Evolutionary conservation across 2,888 invertebrate species (phyloP), one percentile per base, ranked within the genome.

Genomic region (Mycalesis mineus): DNA sequence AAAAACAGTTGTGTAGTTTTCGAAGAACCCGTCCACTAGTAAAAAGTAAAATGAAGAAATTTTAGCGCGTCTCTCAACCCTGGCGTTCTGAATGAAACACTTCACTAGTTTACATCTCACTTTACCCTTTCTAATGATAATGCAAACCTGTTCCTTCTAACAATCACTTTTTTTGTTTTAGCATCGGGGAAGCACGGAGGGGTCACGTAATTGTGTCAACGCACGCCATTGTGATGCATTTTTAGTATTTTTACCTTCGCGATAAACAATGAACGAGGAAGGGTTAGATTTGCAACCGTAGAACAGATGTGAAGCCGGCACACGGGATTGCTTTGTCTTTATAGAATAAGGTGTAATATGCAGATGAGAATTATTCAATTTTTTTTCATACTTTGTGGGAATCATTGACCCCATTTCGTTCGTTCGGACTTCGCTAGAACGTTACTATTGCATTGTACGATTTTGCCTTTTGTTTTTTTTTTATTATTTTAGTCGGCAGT

Each of bases 111-210:
- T 72, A 86, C 88, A 82, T 87, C 88, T 89, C 85, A 88, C 82
- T 88, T 75, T 73, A 78, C 82, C 84, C 81, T 80, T 87, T 82
- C 77, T 74, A 73, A 86, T 86, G 86, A 84, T 86, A 87, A 86
- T 83, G 61, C 66, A 84, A 88, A 89, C 88, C 88, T 89, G 88
- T 89, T 89, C 77, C 62, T 73, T 77, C 72, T 77, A 81, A 81
- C 84, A 82, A 82, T 84, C 80, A 82, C 77, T 77, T 84, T 85
- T 88, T 88, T 89, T 87, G 84, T 88, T 89, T 89, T 87, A 86
- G 71, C 74, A 67, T 68, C 69, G 62, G 60, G 57, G 61, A 57
- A 66, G 61, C 62, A 74, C 73, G 73, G 68, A 75, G 80, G 80
- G 83, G 77, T 74, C 68, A 67, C 68, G 69, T 82, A 84, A 88